phyloP scores from a whole-genome alignment of 2,797 vertebrate species.

The Sphenodon punctatus region DNA sequence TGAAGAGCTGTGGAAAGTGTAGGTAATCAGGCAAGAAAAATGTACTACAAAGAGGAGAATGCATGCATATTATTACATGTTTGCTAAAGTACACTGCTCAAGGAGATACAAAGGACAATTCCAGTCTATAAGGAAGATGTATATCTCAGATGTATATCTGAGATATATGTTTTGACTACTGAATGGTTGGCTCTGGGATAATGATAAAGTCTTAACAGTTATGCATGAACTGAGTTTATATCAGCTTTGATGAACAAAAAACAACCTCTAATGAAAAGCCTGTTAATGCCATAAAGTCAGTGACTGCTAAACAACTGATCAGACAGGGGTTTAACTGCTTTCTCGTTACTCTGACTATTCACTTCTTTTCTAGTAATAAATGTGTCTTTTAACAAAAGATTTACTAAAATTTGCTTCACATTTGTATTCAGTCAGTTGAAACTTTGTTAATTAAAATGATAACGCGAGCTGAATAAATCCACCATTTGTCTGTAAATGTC shows the following conservation, averaged over 20 bases:
- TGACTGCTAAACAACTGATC: neutral
- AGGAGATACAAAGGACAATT: neutral
- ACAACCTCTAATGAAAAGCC: neutral
- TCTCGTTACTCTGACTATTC: conserved; percentile 1
- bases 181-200: neutral
- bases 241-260: neutral
- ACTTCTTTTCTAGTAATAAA: neutral
- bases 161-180: neutral
- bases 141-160: no score
- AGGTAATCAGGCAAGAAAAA: neutral
- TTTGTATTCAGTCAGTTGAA: conserved; percentile 16
- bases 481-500: neutral
- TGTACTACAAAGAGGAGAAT: neutral
- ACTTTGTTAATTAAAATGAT: conserved; percentile 18
- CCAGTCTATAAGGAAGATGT: neutral
- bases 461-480: neutral
- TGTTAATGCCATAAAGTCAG: neutral
- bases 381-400: conserved; percentile 8
- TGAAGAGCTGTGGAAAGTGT: neutral
- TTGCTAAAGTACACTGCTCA: neutral
- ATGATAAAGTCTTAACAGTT: neutral
- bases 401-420: conserved; percentile 12
- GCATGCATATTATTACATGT: neutral
- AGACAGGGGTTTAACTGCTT: neutral
- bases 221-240: neutral